Conservation (phyloP, 2,888 invertebrate species). For the Formica aserva region DNA sequence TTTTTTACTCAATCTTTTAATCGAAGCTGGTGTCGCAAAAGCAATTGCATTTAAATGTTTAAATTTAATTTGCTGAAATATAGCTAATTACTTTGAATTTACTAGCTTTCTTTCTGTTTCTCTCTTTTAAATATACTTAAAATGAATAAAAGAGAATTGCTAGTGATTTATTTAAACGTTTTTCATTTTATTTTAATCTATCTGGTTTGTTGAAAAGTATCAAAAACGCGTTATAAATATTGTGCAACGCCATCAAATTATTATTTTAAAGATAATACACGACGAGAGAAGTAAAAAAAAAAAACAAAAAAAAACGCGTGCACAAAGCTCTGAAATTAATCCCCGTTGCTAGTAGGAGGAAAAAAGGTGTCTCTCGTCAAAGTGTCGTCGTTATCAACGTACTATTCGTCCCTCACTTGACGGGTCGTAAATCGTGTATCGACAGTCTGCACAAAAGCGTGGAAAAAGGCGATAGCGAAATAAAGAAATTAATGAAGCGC, state of each 20-base stretch:
- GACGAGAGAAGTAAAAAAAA: neutral
- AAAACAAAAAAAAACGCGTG: neutral
- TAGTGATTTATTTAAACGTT: neutral
- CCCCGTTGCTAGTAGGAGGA: conserved; percentile 48
- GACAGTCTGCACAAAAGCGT: conserved; percentile 52
- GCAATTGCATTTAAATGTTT: neutral
- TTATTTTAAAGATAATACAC: conserved; percentile 23
- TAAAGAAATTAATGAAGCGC: conserved; percentile 43
- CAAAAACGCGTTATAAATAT: neutral
- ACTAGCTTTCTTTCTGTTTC: neutral
- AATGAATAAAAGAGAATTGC: neutral
- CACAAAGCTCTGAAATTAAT: conserved; percentile 60
- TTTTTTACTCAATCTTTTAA: neutral
- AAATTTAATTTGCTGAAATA: neutral
- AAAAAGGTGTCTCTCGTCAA: conserved; percentile 64
- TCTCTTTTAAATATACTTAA: neutral
- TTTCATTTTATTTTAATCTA: neutral
- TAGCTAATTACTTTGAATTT: neutral
- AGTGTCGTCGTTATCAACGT: conserved; percentile 76
- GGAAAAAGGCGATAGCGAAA: conserved; percentile 40
- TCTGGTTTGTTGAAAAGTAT: neutral
- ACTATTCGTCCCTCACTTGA: conserved; percentile 72
- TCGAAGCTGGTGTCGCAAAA: neutral
- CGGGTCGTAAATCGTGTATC: conserved; percentile 72
- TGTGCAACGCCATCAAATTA: neutral